Conservation (phyloP, 2,888 invertebrate species). For the Hemithea aestivaria region DNA sequence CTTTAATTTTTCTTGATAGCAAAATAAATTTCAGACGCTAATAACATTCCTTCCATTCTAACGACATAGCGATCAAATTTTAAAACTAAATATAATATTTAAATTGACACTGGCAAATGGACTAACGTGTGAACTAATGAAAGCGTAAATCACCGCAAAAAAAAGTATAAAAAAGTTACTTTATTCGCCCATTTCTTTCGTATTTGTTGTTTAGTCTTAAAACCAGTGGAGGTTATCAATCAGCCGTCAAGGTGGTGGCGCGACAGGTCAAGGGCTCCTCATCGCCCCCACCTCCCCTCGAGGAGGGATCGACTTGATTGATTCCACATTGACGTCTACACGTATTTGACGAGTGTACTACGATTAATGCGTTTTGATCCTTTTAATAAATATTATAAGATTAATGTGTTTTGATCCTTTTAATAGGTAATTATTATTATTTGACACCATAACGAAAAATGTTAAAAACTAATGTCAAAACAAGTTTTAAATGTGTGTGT, state of each 20-base stretch:
- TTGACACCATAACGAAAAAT: no score
- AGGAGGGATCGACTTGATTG: constrained; percentile 38
- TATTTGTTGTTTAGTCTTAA: constrained; percentile 10
- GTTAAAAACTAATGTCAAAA: no score
- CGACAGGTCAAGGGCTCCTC: constrained; percentile 64
- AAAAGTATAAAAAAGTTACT: neutral
- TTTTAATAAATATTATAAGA: constrained; percentile 29
- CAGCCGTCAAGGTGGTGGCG: constrained; percentile 42
- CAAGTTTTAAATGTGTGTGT: no score
- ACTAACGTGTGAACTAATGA: no score
- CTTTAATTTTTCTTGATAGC: no score
- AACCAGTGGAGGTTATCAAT: constrained; percentile 47
- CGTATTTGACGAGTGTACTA: constrained; percentile 31
- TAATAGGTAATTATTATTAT: constrained; percentile 21
- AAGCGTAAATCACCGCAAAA: no score
- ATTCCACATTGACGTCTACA: constrained; percentile 72
- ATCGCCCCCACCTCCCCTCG: constrained; percentile 18
- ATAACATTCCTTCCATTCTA: no score
- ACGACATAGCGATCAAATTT: no score
- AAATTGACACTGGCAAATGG: no score
- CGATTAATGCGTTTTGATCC: constrained; percentile 34
- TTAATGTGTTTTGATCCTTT: constrained; percentile 35
- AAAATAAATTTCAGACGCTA: no score
- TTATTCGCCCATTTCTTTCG: neutral
- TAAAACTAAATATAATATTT: no score